A percentile compares a stretch with the other conserved stretches of the same genome.
Evolutionary conservation across 53 echinoderm and acorn worm genomes (phyloP).

Genomic region (Arbacia lixula): DNA sequence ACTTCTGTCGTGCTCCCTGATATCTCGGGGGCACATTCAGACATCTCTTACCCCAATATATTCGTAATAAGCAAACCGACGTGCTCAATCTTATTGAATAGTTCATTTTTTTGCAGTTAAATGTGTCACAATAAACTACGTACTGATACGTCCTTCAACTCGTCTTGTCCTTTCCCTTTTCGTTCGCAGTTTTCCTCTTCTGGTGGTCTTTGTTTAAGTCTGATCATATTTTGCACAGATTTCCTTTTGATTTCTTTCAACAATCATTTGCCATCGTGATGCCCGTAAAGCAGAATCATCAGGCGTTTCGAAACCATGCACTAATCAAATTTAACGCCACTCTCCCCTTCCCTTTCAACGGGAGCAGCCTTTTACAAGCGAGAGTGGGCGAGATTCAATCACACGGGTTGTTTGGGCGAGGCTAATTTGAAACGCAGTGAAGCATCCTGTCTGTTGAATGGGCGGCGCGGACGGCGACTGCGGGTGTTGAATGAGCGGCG

Average conservation of each 20-base stretch:
- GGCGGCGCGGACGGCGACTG: too few species aligned
- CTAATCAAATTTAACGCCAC: slow-evolving; percentile 50
- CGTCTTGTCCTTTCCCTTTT: too few species aligned
- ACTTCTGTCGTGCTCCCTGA: too few species aligned
- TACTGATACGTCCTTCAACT: too few species aligned
- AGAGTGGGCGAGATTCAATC: slow-evolving; percentile 3
- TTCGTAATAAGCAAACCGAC: too few species aligned
- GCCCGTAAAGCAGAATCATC: not conserved
- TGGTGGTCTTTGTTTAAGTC: not conserved
- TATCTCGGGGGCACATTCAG: too few species aligned
- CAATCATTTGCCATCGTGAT: not conserved
- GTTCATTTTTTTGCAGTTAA: too few species aligned
- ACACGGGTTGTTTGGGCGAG: slow-evolving; percentile 8
- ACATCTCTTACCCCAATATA: too few species aligned
- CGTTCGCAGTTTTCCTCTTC: too few species aligned
- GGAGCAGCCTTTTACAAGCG: not conserved
- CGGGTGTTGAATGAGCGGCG: not conserved
- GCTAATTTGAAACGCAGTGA: slow-evolving; percentile 38
- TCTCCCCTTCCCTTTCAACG: slow-evolving; percentile 21
- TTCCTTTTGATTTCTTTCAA: slow-evolving; percentile 3
- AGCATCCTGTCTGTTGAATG: slow-evolving; percentile 12
- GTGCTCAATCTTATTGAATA: too few species aligned
- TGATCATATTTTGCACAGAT: slow-evolving; percentile 27
- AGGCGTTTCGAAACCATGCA: slow-evolving; percentile 25
- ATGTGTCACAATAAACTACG: too few species aligned